Conservation (phyloP, 2,888 invertebrate genomes). For the Parochlus steinenii region DNA sequence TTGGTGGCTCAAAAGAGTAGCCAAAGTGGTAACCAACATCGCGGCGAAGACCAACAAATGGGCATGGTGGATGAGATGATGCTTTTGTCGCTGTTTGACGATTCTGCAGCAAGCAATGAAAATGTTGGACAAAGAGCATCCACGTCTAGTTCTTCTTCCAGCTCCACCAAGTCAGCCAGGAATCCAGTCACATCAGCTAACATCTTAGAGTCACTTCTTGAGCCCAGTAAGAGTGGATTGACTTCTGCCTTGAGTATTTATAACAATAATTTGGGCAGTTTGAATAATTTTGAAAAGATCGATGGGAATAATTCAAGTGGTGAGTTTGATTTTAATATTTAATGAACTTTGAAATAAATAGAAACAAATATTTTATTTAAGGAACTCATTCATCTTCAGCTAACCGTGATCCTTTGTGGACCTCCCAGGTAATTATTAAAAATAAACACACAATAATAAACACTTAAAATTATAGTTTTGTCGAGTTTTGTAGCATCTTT, state of each 20-base stretch:
- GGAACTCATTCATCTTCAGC: too few species aligned
- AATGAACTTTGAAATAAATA: too few species aligned
- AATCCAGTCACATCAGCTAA: slow-evolving; percentile 16
- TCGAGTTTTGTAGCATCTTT: background rate
- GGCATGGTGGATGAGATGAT: slow-evolving; percentile 37
- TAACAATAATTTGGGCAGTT: too few species aligned
- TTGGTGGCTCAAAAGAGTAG: slow-evolving; percentile 2
- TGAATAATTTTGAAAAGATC: too few species aligned
- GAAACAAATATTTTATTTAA: too few species aligned
- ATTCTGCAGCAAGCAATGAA: slow-evolving; percentile 8
- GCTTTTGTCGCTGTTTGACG: slow-evolving; percentile 38
- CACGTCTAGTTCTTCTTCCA: slow-evolving; percentile 12
- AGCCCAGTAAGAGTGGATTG: too few species aligned
- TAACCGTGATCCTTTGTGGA: slow-evolving; percentile 12
- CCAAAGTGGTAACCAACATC: background rate
- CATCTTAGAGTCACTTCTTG: slow-evolving; percentile 17
- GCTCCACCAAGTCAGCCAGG: slow-evolving; percentile 1
- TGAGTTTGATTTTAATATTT: too few species aligned
- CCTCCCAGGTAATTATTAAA: slow-evolving; percentile 6
- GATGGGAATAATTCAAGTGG: too few species aligned
- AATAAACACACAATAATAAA: too few species aligned
- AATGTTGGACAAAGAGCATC: slow-evolving; percentile 9
- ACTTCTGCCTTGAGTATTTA: too few species aligned
- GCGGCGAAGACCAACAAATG: slow-evolving; percentile 3
- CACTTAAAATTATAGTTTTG: too few species aligned